A percentile compares a stretch with the other conserved stretches of the same genome.
Evolutionary conservation across 2,888 invertebrate species (phyloP).

Genomic region (Pilophorus perplexus): DNA sequence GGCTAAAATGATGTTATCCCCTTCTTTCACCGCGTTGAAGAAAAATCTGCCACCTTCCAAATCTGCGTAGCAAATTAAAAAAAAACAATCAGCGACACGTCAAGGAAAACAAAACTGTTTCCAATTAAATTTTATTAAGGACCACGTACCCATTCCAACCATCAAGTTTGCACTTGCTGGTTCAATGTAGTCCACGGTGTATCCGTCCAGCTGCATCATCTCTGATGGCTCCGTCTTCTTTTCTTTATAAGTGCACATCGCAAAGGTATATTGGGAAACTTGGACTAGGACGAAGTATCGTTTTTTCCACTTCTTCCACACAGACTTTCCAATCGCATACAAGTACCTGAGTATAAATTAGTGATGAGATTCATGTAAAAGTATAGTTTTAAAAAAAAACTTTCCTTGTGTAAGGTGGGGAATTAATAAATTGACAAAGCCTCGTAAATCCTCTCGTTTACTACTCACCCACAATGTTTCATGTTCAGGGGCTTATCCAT

Average conservation of each 20-base stretch:
- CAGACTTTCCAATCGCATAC: conserved; percentile 90
- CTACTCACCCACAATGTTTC: conserved; percentile 97
- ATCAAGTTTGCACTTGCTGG: conserved; percentile 88
- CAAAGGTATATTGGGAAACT: conserved; percentile 99
- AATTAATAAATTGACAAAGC: neutral
- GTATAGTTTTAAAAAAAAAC: too few relatives aligned
- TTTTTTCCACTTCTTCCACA: conserved; percentile 99
- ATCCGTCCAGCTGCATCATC: conserved; percentile 99
- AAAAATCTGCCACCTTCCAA: conserved; percentile 91
- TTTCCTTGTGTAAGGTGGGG: neutral
- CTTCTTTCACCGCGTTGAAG: conserved; percentile 98
- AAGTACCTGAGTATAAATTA: conserved; percentile 65
- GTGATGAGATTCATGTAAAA: too few relatives aligned
- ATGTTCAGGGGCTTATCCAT: conserved; percentile 99
- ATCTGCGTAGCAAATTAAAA: conserved; percentile 58
- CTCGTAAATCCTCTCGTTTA: too few relatives aligned
- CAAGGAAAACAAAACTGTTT: neutral
- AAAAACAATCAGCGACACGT: too few relatives aligned
- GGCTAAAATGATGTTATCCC: conserved; percentile 93
- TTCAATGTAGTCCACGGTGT: conserved; percentile 98
- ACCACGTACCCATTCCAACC: conserved; percentile 80
- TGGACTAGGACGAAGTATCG: conserved; percentile 97
- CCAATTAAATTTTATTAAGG: neutral
- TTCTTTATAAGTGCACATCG: conserved; percentile 98
- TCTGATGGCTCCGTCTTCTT: conserved; percentile 99